These are phyloP conservation scores for Lithosia quadra DNA, from an alignment of 2,888 invertebrate species.

Conservation along the genomic window DNA sequence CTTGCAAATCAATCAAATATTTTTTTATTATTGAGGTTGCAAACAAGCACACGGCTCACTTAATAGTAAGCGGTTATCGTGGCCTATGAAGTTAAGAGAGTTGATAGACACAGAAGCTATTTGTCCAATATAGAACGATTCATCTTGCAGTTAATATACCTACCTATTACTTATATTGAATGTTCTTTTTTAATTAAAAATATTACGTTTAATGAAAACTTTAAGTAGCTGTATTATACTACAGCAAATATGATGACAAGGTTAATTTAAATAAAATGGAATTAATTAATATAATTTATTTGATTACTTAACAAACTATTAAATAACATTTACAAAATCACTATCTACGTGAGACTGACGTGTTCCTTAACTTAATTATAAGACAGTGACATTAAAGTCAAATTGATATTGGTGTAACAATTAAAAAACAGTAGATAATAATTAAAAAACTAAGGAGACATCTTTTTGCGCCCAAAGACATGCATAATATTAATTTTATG, in stretches of 20 bases:
- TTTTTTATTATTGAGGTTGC: not conserved
- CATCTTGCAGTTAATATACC: not conserved
- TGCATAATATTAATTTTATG: not conserved
- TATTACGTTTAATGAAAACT: not conserved
- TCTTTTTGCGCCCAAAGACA: not conserved
- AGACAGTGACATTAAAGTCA: slow-evolving; percentile 47
- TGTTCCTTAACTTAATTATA: slow-evolving; percentile 39
- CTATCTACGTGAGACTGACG: slow-evolving; percentile 71
- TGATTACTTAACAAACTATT: slow-evolving; percentile 37
- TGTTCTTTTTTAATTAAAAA: not conserved
- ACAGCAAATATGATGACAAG: not conserved
- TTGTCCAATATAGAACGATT: slow-evolving; percentile 90
- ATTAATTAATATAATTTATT: slow-evolving; percentile 29
- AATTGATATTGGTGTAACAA: slow-evolving; percentile 31
- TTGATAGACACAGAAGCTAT: slow-evolving; percentile 95
- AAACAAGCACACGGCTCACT: not conserved
- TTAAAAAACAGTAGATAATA: slow-evolving; percentile 26
- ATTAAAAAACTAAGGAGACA: slow-evolving; percentile 13
- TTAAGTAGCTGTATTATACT: not conserved
- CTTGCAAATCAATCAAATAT: not conserved
- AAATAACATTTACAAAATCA: slow-evolving; percentile 58
- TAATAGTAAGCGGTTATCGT: not conserved
- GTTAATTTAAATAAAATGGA: slow-evolving; percentile 4
- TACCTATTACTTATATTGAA: not conserved
- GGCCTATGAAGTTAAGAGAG: slow-evolving; percentile 85